A percentile compares a stretch with the other conserved stretches of the same genome.
These are phyloP conservation scores for Papilio machaon DNA, from an alignment of 1,140 invertebrate genomes.

Conservation along the genomic window DNA sequence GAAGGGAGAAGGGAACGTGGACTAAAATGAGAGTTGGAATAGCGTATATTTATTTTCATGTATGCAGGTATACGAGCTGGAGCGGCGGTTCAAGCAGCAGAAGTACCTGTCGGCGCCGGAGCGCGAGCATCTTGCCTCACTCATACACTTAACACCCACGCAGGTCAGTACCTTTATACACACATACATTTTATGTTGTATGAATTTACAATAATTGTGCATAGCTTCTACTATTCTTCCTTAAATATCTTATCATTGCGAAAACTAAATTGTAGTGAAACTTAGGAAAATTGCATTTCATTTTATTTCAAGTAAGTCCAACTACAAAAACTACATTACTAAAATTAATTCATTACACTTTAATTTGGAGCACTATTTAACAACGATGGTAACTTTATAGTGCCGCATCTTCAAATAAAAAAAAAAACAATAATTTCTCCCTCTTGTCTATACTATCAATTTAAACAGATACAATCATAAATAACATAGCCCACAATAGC, in stretches of 20 bases:
- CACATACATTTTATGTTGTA: background rate
- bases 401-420: too few species aligned
- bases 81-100: slow-evolving; percentile 97
- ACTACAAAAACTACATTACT: too few species aligned
- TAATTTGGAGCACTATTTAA: too few species aligned
- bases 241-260: too few species aligned
- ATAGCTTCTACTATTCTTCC: slow-evolving; percentile 39
- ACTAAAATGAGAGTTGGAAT: too few species aligned
- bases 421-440: background rate
- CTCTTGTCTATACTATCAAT: background rate
- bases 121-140: slow-evolving; percentile 96
- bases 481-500: background rate
- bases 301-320: too few species aligned
- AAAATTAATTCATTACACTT: too few species aligned
- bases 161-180: slow-evolving; percentile 86
- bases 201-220: too few species aligned
- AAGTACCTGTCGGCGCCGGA: slow-evolving; percentile 98
- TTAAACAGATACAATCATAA: slow-evolving; percentile 9
- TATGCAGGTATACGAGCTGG: slow-evolving; percentile 96
- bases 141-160: slow-evolving; percentile 96
- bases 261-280: too few species aligned
- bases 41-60: background rate
- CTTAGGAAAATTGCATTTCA: too few species aligned
- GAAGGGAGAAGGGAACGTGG: too few species aligned
- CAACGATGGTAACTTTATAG: too few species aligned